Evolutionary conservation across 2,113 vertebrate species (phyloP), one percentile per base, ranked within the genome.

Genomic region (Lasiurus borealis): DNA sequence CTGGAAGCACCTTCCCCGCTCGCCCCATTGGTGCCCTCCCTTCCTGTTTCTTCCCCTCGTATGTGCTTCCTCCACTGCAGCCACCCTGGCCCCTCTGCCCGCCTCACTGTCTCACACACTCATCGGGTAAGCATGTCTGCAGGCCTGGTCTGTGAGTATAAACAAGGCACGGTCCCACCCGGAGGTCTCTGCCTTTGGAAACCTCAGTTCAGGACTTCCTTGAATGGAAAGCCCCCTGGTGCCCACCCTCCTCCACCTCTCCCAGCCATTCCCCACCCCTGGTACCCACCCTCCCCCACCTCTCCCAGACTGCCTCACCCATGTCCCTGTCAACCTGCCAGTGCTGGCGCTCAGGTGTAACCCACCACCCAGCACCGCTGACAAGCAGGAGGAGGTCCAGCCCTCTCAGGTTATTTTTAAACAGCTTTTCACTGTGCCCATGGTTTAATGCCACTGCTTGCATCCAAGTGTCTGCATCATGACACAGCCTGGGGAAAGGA

Each of bases 361-460:
- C 3, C 77, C 66, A 81, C 72, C 92, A 59, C 73, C 34, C 46
- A 34, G 82, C 73, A 31, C 69, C 44, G 93, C 46, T 89, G 82
- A 84, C 46, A 84, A 25, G 73, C n/a, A 48, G 44, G 94, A 92
- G 83, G 29, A 83, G 66, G 66, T 27, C 66, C 78, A 84, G 83
- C 75, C 59, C 46, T 77, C 80, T 83, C 44, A 14, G 36, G 66
- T 85, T 95, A 93, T 95, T 95, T 95, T 94, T 94, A 95, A 94
- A 93, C 31, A 83, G 73, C 57, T 19, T 31, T 76, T 77, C 44
- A 14, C 52, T 78, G 5, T 93, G 83, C 64, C 72, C 81, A 5
- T 59, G 72, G 21, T 72, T 90, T 69, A 73, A 81, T 46, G 78
- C 69, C 69, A 36, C 9, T 31, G 69, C 46, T 91, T 91, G 15